Evolutionary conservation across 2,888 invertebrate species (phyloP).

Genomic region (Coecobrya sp.): DNA sequence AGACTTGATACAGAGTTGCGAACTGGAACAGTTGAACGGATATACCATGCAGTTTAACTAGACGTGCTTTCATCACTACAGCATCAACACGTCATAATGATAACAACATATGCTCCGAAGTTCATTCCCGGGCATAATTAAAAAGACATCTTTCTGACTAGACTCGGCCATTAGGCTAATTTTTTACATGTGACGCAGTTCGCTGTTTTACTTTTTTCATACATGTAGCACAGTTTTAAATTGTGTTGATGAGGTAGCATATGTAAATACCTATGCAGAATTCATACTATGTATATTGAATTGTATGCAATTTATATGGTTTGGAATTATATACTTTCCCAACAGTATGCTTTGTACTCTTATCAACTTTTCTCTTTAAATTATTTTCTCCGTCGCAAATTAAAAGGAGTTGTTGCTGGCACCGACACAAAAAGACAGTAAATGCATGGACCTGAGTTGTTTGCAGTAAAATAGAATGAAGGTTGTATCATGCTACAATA

Average conservation of each 20-base stretch:
- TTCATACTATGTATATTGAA: background rate
- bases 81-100: conserved; percentile 18
- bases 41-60: background rate
- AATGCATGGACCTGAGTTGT: conserved; percentile 26
- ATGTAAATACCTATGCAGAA: no score
- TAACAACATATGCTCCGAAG: background rate
- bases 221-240: background rate
- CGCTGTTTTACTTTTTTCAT: background rate
- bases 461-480: conserved; percentile 19
- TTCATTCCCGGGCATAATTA: conserved; percentile 19
- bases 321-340: background rate
- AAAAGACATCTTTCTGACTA: conserved; percentile 1
- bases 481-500: background rate
- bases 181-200: conserved; percentile 25
- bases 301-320: background rate
- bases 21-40: background rate
- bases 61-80: conserved; percentile 24
- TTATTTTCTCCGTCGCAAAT: conserved; percentile 37
- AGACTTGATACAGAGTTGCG: background rate
- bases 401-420: conserved; percentile 56
- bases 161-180: conserved; percentile 27
- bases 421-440: conserved; percentile 37
- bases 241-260: background rate
- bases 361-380: background rate
- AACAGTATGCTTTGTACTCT: background rate